Base-by-base conservation (phyloP, 2,113 vertebrate species). In the Hemicordylus capensis region DNA sequence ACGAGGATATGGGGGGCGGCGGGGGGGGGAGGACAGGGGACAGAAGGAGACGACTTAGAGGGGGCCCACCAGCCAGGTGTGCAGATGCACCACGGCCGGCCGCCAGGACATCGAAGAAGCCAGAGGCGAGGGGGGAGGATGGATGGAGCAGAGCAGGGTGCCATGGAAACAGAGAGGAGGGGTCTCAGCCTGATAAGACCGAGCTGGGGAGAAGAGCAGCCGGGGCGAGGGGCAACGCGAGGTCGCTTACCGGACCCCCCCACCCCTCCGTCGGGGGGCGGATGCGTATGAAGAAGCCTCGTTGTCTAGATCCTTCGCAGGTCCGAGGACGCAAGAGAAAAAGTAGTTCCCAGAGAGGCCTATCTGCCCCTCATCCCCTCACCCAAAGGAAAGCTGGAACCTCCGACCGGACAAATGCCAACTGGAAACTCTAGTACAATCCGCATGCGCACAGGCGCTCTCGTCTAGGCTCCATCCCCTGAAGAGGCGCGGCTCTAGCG, bases 241-340 rank as follows among this genome's bases (percentile, higher is more conserved):
- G 37, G 11, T 22, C 59, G 37, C 92, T 92, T 91, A 92, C 90
- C 88, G 28, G 85, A 67, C 80, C 46, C 70, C 78, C 78, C 85
- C n/a, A n/a, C 14, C 83, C 44, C 46, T 15, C 80, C 14, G 61
- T 22, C 31, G 19, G 56, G 83, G 64, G 42, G 7, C 20, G 48
- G 63, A 22, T 63, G n/a, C 5, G 24, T 34, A 20, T 6, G 4
- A 7, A 56, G 28, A 6, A 56, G 74, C 31, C 39, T 14, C 54
- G 19, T 31, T 3, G 28, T 15, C 14, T 14, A 59, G 42, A 24
- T 4, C 31, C 59, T 11, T 44, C 81, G 26, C 2, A 46, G 28
- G 1, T 11, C 22, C 46, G 28, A 1, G 42, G 17, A 59, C 44
- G 19, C 31, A 1, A 5, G 10, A 22, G 10, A 10, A 6, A 10